Percentiles rank a stretch among this genome's conserved stretches.
These are phyloP conservation scores for Clepsis dumicolana DNA, from an alignment of 2,888 invertebrate genomes.

Conservation along the genomic window DNA sequence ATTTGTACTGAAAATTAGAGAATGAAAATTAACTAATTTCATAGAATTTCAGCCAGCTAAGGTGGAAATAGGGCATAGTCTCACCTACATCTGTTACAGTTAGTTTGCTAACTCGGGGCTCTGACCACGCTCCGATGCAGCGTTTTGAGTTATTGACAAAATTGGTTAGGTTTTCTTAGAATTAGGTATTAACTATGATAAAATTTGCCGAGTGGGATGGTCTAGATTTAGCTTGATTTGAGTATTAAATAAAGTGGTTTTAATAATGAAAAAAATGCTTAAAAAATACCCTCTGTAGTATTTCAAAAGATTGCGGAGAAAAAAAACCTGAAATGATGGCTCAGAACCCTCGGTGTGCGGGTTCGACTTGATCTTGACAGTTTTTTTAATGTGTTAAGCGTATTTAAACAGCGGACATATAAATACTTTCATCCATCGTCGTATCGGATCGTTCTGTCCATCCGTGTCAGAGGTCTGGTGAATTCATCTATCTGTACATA, in stretches of 20 bases:
- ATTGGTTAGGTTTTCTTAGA: constrained; percentile 26
- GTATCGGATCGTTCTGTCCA: too few relatives aligned
- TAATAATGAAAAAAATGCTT: too few relatives aligned
- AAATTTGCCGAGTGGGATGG: neutral
- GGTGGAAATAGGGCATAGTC: constrained; percentile 14
- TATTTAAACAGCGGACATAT: too few relatives aligned
- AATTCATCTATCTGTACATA: too few relatives aligned
- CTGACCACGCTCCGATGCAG: constrained; percentile 20
- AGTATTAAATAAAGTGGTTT: neutral
- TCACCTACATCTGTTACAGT: constrained; percentile 25
- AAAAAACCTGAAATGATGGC: too few relatives aligned
- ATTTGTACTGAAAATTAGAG: constrained; percentile 17
- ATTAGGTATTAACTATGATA: neutral
- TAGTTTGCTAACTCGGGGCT: constrained; percentile 21
- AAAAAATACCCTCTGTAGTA: too few relatives aligned
- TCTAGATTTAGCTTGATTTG: neutral
- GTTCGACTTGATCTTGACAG: too few relatives aligned
- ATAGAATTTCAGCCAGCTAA: constrained; percentile 15
- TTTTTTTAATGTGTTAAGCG: too few relatives aligned
- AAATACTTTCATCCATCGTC: too few relatives aligned
- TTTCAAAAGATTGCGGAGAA: too few relatives aligned
- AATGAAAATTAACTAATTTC: constrained; percentile 7
- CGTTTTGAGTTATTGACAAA: constrained; percentile 25
- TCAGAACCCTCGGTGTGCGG: too few relatives aligned
- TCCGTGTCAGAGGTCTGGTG: too few relatives aligned